Conservation (phyloP, 2,113 vertebrate species). For the Amblyornis subalaris region DNA sequence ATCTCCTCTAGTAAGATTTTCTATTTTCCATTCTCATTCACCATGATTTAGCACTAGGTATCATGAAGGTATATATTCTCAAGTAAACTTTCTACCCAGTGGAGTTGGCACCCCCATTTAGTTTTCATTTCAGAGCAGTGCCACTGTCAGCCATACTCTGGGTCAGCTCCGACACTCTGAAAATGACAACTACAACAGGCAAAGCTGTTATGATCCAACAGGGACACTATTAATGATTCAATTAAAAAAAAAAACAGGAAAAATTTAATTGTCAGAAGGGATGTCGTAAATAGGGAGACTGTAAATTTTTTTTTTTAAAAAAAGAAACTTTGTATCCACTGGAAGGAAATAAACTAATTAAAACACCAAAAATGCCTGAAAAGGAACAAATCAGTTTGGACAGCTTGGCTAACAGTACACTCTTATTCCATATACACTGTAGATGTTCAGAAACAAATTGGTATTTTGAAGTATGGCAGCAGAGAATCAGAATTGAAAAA, state of each 20-base stretch:
- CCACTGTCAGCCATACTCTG: background rate
- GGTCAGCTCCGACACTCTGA: background rate
- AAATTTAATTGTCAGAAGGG: background rate
- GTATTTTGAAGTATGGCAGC: slow-evolving; percentile 21
- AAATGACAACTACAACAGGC: background rate
- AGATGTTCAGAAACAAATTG: background rate
- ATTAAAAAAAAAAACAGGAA: background rate
- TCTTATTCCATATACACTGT: background rate
- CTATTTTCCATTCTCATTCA: background rate
- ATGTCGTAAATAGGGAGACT: background rate
- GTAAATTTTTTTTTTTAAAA: background rate
- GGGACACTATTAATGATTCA: background rate
- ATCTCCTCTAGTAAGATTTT: background rate
- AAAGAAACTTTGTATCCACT: background rate
- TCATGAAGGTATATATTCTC: background rate
- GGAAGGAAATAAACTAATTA: slow-evolving; percentile 31
- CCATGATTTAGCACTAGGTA: background rate
- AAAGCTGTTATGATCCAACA: background rate
- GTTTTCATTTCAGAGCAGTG: background rate
- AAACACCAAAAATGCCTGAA: background rate
- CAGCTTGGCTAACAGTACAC: background rate
- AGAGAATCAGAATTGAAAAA: slow-evolving; percentile 42
- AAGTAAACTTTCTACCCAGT: background rate
- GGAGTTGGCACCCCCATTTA: background rate
- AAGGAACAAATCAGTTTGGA: slow-evolving; percentile 19